Conservation (phyloP, 2,113 vertebrate genomes). For the Tetrax tetrax region DNA sequence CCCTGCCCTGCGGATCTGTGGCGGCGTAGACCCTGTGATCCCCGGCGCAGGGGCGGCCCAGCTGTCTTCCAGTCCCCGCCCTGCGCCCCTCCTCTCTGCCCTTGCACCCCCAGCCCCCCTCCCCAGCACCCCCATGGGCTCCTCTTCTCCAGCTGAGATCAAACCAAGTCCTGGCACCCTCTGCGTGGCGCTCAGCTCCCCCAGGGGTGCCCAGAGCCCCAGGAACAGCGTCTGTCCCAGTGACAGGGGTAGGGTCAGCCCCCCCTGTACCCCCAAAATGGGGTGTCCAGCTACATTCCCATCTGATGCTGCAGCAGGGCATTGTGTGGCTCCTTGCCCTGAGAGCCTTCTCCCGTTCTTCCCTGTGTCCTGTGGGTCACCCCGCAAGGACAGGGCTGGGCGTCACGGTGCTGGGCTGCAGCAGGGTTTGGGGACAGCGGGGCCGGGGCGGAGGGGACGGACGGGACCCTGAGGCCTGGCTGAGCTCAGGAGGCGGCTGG, state of each 20-base stretch:
- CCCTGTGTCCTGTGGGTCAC: not conserved
- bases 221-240: not conserved
- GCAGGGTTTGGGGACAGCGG: not conserved
- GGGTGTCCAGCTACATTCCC: not conserved
- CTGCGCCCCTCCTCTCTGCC: not conserved
- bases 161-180: not conserved
- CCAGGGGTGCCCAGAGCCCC: not conserved
- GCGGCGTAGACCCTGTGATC: accelerated
- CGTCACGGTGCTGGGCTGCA: not conserved
- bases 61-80: not conserved
- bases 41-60: not conserved
- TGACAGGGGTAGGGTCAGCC: not conserved
- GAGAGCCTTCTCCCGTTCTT: not conserved
- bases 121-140: not conserved
- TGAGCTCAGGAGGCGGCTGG: not conserved
- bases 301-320: accelerated
- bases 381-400: accelerated
- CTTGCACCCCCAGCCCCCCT: not conserved
- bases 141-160: not conserved
- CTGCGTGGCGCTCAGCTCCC: not conserved
- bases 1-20: not conserved
- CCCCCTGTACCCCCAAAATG: not conserved
- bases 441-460: not conserved
- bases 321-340: accelerated
- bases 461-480: not conserved